Percentiles rank a stretch among this genome's conserved stretches.
These are phyloP conservation scores for Cosmopolites sordidus DNA, from an alignment of 2,888 invertebrate species.

Conservation along the genomic window DNA sequence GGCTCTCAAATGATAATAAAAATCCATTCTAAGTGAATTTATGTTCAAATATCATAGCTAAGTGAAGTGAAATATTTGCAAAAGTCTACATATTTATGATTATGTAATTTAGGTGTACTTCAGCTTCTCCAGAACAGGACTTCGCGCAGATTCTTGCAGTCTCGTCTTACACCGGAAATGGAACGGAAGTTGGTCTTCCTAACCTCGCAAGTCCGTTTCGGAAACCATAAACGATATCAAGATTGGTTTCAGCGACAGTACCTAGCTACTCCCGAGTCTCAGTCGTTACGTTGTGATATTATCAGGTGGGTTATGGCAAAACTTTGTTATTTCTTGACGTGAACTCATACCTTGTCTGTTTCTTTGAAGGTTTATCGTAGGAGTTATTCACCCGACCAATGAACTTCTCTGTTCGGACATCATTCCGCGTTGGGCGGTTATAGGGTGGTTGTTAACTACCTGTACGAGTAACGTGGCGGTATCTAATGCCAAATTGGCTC, in stretches of 20 bases:
- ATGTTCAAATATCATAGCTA: too few relatives aligned
- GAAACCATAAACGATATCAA: conserved; percentile 84
- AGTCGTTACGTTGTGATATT: conserved; percentile 85
- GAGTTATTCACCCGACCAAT: conserved; percentile 90
- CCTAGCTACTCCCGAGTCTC: conserved; percentile 85
- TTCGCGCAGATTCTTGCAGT: conserved; percentile 79
- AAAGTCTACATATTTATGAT: too few relatives aligned
- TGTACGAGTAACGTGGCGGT: conserved; percentile 86
- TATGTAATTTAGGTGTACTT: conserved; percentile 47
- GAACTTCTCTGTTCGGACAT: conserved; percentile 91
- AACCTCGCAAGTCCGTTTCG: conserved; percentile 80
- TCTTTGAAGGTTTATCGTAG: conserved; percentile 73
- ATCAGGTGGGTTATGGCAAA: conserved; percentile 51
- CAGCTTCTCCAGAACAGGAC: conserved; percentile 80
- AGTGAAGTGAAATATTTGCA: too few relatives aligned
- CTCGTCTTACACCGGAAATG: conserved; percentile 87
- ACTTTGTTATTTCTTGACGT: neutral
- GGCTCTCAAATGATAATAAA: too few relatives aligned
- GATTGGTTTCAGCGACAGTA: conserved; percentile 94
- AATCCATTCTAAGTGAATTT: too few relatives aligned
- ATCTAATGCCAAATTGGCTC: conserved; percentile 84
- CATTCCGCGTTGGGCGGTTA: conserved; percentile 92
- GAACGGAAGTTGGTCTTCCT: conserved; percentile 85
- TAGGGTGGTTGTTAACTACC: conserved; percentile 88
- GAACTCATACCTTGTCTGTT: neutral